A percentile compares a stretch with the other conserved stretches of the same genome.
phyloP scores from a whole-genome alignment of 2,113 vertebrate species.

The Marmota monax region DNA sequence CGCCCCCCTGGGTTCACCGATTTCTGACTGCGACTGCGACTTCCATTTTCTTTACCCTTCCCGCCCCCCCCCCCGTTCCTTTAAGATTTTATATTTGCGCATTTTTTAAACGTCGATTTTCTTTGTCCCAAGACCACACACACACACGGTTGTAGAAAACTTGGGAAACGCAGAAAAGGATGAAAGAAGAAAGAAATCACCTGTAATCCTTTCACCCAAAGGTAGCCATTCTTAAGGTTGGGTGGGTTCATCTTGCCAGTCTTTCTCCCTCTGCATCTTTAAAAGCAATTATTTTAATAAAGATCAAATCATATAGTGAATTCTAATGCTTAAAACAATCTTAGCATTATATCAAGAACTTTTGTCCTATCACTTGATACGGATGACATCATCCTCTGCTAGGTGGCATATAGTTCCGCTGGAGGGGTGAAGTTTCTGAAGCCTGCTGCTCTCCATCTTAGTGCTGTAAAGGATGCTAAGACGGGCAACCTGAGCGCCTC shows the following conservation, averaged over 20 bases:
- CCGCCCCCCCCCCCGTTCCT: not conserved
- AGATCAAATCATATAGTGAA: not conserved
- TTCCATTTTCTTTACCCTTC: not conserved
- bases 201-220: not conserved
- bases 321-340: not conserved
- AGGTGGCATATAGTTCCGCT: not conserved
- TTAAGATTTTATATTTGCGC: not conserved
- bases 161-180: slow-evolving; percentile 1
- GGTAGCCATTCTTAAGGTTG: not conserved
- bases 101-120: not conserved
- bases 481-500: accelerated
- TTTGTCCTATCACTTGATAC: not conserved
- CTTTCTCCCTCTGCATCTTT: not conserved
- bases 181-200: not conserved
- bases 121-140: not conserved
- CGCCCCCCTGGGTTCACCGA: not conserved
- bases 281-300: not conserved
- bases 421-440: not conserved
- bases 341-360: not conserved
- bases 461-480: not conserved
- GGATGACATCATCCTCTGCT: not conserved
- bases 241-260: not conserved
- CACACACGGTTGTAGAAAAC: not conserved
- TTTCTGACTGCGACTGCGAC: not conserved
- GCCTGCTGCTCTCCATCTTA: not conserved